Conservation (phyloP, 2,888 invertebrate species). For the Lasioglossum oenotherae region DNA sequence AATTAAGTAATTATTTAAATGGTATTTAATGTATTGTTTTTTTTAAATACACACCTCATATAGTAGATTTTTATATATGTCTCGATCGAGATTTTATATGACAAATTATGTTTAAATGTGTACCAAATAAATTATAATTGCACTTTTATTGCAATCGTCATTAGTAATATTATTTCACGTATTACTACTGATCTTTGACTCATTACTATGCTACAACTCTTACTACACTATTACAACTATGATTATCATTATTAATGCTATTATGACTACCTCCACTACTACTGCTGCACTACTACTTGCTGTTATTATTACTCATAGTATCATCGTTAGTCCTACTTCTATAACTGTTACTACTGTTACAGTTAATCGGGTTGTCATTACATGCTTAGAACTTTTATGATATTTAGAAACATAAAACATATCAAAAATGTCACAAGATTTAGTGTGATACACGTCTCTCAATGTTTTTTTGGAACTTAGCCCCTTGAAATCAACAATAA, state of each 20-base stretch:
- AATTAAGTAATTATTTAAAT: conserved; percentile 40
- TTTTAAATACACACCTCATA: conserved; percentile 43
- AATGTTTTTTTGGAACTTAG: conserved; percentile 75
- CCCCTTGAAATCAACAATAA: conserved; percentile 70
- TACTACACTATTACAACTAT: conserved; percentile 61
- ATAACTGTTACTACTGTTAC: conserved; percentile 66
- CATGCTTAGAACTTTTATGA: conserved; percentile 64
- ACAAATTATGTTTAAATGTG: conserved; percentile 44
- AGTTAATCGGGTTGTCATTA: conserved; percentile 65
- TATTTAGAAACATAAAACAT: conserved; percentile 73
- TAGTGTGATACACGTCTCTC: conserved; percentile 60
- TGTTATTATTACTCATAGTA: conserved; percentile 65
- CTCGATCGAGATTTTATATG: conserved; percentile 21
- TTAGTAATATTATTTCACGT: conserved; percentile 55
- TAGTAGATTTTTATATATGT: conserved; percentile 28
- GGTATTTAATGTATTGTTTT: conserved; percentile 26
- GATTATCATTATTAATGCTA: conserved; percentile 62
- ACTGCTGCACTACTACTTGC: conserved; percentile 61
- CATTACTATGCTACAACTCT: conserved; percentile 56
- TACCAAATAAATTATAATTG: conserved; percentile 51
- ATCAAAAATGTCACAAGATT: conserved; percentile 67
- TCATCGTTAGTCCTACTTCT: conserved; percentile 67
- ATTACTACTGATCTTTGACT: conserved; percentile 56
- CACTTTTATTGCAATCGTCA: conserved; percentile 49
- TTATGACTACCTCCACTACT: conserved; percentile 61